A percentile compares a stretch with the other conserved stretches of the same genome.
phyloP scores from a whole-genome alignment of 2,113 vertebrate species.

The Nothocercus julius region DNA sequence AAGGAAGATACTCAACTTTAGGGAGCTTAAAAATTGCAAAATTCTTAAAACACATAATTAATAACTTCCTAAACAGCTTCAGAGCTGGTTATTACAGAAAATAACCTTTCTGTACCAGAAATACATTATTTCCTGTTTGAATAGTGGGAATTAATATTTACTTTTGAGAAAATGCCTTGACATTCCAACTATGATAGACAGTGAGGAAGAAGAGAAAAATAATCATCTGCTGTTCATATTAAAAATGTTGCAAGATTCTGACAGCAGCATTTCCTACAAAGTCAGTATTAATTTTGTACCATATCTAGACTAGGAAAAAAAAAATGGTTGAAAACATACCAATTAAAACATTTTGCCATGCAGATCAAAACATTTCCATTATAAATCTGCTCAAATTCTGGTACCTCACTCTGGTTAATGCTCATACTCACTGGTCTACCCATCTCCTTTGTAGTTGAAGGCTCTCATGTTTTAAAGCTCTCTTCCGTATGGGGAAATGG shows the following conservation, averaged over 20 bases:
- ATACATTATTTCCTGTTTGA: neutral
- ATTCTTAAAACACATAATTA: neutral
- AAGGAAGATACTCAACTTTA: neutral
- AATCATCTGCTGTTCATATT: neutral
- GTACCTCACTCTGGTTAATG: neutral
- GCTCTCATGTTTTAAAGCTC: neutral
- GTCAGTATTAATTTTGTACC: neutral
- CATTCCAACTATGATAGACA: neutral
- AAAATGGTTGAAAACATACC: neutral
- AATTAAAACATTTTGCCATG: neutral
- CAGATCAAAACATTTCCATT: neutral
- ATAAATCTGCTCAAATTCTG: neutral
- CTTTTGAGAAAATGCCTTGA: neutral
- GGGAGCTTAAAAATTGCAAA: neutral
- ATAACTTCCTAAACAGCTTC: neutral
- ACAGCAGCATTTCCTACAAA: neutral
- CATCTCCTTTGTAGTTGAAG: neutral
- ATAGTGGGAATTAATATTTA: neutral
- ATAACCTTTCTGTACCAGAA: neutral
- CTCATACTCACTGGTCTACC: neutral
- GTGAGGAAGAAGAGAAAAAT: neutral
- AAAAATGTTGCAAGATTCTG: neutral
- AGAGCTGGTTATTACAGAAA: too few relatives aligned
- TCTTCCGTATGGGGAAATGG: neutral
- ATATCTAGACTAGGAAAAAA: neutral